phyloP scores from a whole-genome alignment of 2,888 invertebrate species.

The Parnassius glacialis region DNA sequence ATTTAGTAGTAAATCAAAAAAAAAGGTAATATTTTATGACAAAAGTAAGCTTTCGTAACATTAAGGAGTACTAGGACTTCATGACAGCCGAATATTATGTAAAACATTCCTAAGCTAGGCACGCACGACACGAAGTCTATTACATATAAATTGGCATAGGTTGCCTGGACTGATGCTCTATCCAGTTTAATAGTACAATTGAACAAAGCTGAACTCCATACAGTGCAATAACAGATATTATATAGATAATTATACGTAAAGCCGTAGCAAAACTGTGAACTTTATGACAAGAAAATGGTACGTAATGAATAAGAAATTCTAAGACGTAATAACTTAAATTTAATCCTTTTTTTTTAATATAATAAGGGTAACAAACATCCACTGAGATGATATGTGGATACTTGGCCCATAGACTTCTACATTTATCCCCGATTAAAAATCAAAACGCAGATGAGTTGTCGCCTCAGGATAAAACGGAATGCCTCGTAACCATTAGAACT shows the following conservation, averaged over 20 bases:
- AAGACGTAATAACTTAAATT: no score
- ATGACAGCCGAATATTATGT: conserved; percentile 28
- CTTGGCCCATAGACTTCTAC: no score
- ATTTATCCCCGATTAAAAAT: no score
- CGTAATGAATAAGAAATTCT: no score
- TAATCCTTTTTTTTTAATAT: no score
- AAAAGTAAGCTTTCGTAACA: background rate
- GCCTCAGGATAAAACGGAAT: no score
- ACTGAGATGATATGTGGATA: no score
- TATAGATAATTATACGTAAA: background rate
- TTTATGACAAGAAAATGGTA: no score
- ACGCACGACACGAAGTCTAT: conserved; percentile 34
- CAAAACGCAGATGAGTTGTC: no score
- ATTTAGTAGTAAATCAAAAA: background rate
- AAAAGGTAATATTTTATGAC: background rate
- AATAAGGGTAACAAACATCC: no score
- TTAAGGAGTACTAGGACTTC: background rate
- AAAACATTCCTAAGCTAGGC: conserved; percentile 34
- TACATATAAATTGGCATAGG: conserved; percentile 36
- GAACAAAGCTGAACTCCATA: background rate
- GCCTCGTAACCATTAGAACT: no score
- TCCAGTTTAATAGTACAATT: background rate
- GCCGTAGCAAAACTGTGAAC: no score
- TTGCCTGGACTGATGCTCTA: conserved; percentile 22
- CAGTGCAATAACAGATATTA: background rate